Evolutionary conservation across 2,113 vertebrate species (phyloP).

Genomic region (Climacteris rufus): DNA sequence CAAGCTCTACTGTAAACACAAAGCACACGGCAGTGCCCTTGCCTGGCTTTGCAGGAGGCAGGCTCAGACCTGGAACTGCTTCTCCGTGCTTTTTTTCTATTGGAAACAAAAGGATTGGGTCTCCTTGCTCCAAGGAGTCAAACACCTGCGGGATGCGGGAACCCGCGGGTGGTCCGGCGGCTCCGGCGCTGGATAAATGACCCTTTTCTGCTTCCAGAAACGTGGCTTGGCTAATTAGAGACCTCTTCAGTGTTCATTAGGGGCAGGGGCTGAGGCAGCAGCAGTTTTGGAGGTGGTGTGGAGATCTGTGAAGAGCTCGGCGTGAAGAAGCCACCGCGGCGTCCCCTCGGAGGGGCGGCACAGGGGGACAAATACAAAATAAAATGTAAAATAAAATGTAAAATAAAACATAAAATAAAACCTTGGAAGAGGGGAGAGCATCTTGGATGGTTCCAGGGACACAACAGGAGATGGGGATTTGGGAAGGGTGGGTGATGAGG

Average conservation of each 20-base stretch:
- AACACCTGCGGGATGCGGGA: constrained; percentile 2
- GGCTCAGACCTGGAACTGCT: background rate
- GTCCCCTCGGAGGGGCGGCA: background rate
- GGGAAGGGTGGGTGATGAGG: background rate
- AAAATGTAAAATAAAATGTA: background rate
- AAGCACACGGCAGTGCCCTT: background rate
- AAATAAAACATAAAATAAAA: background rate
- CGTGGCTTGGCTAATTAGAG: background rate
- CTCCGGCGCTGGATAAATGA: background rate
- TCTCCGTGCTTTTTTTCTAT: background rate
- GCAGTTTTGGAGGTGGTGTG: background rate
- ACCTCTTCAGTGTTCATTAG: background rate
- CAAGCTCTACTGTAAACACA: constrained; percentile 49
- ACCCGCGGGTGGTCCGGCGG: background rate
- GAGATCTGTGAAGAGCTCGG: rapidly evolving
- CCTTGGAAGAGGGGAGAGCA: background rate
- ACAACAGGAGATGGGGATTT: background rate
- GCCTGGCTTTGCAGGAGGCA: constrained; percentile 7
- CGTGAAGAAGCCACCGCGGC: background rate
- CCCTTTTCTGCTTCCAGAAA: background rate
- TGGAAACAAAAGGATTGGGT: background rate
- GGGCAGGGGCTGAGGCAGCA: background rate
- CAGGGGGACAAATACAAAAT: background rate
- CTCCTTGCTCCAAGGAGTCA: background rate
- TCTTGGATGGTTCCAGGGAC: background rate